Percentiles rank a stretch among this genome's conserved stretches.
Conservation (phyloP, 2,888 invertebrate species). For the Drosophila niveifrons region DNA sequence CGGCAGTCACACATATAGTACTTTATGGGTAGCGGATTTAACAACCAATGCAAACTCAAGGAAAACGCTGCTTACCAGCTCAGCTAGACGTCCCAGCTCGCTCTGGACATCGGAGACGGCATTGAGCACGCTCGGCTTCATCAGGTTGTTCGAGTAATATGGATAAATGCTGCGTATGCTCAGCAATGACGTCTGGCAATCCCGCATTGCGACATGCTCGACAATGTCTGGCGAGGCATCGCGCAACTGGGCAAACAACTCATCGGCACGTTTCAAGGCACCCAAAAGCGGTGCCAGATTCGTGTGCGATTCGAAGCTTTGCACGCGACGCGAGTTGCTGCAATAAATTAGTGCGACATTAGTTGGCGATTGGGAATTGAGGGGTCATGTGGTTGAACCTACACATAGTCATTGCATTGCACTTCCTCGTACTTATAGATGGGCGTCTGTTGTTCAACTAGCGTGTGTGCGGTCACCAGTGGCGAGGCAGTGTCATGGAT, state of each 20-base stretch:
- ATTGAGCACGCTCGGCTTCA: constrained; percentile 81
- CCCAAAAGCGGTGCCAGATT: constrained; percentile 81
- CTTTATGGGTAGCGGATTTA: not conserved
- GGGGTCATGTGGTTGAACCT: constrained; percentile 54
- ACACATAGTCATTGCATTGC: constrained; percentile 87
- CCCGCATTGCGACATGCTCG: constrained; percentile 72
- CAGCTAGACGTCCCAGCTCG: constrained; percentile 75
- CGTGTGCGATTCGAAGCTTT: constrained; percentile 84
- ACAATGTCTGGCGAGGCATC: constrained; percentile 71
- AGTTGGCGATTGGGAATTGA: not conserved
- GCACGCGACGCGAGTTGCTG: constrained; percentile 83
- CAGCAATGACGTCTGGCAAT: constrained; percentile 70
- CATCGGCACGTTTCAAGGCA: constrained; percentile 81
- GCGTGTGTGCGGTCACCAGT: constrained; percentile 88
- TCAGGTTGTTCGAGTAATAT: constrained; percentile 79
- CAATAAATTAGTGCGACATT: too few relatives aligned
- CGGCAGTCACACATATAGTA: not conserved
- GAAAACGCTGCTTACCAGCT: constrained; percentile 63
- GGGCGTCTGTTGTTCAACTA: constrained; percentile 89
- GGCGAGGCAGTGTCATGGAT: constrained; percentile 92
- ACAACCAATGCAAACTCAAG: not conserved
- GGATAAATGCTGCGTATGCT: constrained; percentile 81
- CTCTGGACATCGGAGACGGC: constrained; percentile 82
- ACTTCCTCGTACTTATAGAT: constrained; percentile 89
- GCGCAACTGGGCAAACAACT: constrained; percentile 68